Percentiles rank a stretch among this genome's conserved stretches.
Conservation (phyloP, 2,113 vertebrate species). For the Noturus placidus region DNA sequence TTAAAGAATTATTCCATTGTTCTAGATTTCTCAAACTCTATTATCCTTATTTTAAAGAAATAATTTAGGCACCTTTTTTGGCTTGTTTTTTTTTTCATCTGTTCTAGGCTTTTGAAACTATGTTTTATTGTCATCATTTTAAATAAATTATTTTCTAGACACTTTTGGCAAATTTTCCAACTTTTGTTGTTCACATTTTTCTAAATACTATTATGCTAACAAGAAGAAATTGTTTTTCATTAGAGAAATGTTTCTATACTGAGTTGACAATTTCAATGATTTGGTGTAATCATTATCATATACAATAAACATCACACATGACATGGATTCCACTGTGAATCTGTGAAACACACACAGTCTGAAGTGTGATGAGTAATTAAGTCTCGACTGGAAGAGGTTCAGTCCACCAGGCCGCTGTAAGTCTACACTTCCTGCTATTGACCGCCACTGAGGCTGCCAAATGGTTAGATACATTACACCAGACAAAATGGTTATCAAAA, state of each 20-base stretch:
- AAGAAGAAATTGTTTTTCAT: not conserved
- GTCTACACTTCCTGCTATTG: constrained; percentile 51
- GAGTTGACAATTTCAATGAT: not conserved
- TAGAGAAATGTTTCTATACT: not conserved
- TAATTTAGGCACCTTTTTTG: not conserved
- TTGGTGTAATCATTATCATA: not conserved
- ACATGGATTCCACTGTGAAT: not conserved
- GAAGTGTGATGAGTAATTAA: constrained; percentile 63
- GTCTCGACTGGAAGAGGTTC: constrained; percentile 45
- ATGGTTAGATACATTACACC: constrained; percentile 43
- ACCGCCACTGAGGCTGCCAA: constrained; percentile 50
- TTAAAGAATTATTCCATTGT: not conserved
- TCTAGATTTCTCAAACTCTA: not conserved
- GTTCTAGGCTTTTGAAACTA: not conserved
- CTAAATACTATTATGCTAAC: no score
- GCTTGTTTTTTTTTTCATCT: no score
- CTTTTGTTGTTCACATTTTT: no score
- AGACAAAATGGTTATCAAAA: constrained; percentile 48
- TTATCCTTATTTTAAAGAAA: not conserved
- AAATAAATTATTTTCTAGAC: not conserved
- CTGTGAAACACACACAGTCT: constrained; percentile 9
- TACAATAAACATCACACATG: not conserved
- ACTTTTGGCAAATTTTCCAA: no score
- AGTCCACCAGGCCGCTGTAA: constrained; percentile 52
- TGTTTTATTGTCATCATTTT: not conserved